These are phyloP conservation scores for Tenthredo scrophulariae DNA, from an alignment of 2,888 invertebrate genomes.

Conservation along the genomic window DNA sequence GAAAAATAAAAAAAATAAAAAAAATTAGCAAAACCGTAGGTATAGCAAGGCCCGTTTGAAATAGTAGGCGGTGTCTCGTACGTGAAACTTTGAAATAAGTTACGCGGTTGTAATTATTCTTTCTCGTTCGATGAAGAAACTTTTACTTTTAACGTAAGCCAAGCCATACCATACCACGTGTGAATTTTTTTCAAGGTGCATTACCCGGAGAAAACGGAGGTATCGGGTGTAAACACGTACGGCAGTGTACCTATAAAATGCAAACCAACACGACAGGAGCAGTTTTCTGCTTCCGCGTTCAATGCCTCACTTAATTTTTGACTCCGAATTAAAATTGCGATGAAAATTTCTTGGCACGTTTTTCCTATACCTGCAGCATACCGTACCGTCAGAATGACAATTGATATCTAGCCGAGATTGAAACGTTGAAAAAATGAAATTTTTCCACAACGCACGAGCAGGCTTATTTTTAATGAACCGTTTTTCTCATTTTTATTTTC, in stretches of 20 bases:
- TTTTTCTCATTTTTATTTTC: background rate
- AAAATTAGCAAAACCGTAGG: background rate
- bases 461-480: slow-evolving; percentile 12
- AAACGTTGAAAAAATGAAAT: background rate
- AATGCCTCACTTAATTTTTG: background rate
- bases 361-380: background rate
- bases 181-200: slow-evolving; percentile 43
- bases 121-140: slow-evolving; percentile 49
- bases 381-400: background rate
- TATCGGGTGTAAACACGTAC: slow-evolving; percentile 29
- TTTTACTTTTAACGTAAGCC: slow-evolving; percentile 46
- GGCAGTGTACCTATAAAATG: slow-evolving; percentile 1
- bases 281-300: slow-evolving; percentile 34
- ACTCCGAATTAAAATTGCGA: background rate
- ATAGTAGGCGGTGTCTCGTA: slow-evolving; percentile 29
- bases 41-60: background rate
- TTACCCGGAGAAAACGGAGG: slow-evolving; percentile 40
- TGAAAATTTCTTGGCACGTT: background rate
- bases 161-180: background rate
- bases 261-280: slow-evolving; percentile 11
- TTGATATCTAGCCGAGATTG: background rate
- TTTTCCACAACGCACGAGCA: background rate
- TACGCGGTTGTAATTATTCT: slow-evolving; percentile 40
- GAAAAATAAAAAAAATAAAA: background rate
- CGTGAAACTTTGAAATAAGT: slow-evolving; percentile 46